Evolutionary conservation across 2,797 vertebrate species (phyloP), one percentile per base, ranked within the genome.

Genomic region (Paguma larvata): DNA sequence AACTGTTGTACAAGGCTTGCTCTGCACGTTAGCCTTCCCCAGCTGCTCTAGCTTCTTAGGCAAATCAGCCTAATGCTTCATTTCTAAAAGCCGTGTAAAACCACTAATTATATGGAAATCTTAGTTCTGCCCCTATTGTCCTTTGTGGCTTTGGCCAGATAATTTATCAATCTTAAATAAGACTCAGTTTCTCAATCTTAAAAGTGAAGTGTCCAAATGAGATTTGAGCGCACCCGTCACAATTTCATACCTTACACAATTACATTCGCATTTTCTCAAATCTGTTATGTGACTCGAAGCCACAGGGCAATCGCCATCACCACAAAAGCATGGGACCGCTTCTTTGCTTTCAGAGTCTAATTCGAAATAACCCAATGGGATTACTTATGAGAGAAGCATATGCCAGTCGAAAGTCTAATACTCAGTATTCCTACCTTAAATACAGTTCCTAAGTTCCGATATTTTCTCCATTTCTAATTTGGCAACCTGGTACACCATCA

Each of bases 81-180:
- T 88, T 94, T 95, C 18, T 90, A 56, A 95, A 23, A 73, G 18
- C 92, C 80, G 92, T 27, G 70, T 79, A 68, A 95, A 92, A 68
- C 30, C 85, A 63, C 46, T 53, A 88, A 75, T 38, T 12, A 34
- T 67, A 72, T 32, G 19, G 72, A 96, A 94, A 93, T 62, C 16
- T 34, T 63, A 63, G n/a, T 27, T 89, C 34, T 88, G 38, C 16
- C 32, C 80, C 1, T 32, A 44, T 18, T 75, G 21, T 56, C 11
- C 41, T 86, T 82, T 67, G 53, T 38, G n/a, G 41, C 21, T 96
- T 86, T 86, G 63, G 19, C 10, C 62, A 46, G 12, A 25, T 70
- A 25, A 13, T 65, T 93, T 80, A 79, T 41, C 51, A 59, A 41
- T 59, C 56, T 1, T 83, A 77, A 23, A 59, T 59, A 19, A 89